Base-by-base conservation (phyloP, 2,888 invertebrate genomes). In the Syrphus vitripennis region DNA sequence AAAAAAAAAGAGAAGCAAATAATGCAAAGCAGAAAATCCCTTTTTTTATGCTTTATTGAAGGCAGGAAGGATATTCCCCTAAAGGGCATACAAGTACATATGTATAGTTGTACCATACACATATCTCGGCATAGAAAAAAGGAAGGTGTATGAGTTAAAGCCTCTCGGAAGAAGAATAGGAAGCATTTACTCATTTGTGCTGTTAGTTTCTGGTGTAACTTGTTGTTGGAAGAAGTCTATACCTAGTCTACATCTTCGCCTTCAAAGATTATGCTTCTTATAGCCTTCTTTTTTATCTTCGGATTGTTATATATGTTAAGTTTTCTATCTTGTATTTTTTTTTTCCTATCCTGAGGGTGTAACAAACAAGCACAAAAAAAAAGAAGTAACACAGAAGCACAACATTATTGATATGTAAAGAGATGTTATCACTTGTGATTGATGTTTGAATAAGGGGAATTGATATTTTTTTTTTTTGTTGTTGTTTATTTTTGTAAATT, bases 341-440 rank as follows among this genome's bases (percentile, higher is more conserved):
- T 71, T 67, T 19, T 71, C n/a, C 12, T 69, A 70, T 63, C 86
- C 86, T 81, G 29, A 40, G 77, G 72, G 71, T 76, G 67, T 37
- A 67, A 77, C 29, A 55, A 45, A 24, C 42, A 42, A 61, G 14
- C 37, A 53, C 24, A 14, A 67, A 42, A 57, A 37, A 45, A 55
- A 45, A 26, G 55, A 57, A 67, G 42, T 67, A 67, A 77, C 61
- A 50, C 55, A 72, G 29, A 50, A 53, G 70, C 53, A 69, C 29
- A 65, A 65, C 77, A 86, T 86, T 86, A 81, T 86, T 81, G 86
- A 86, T 86, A 86, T 86, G 77, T 77, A 81, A 86, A 86, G 86
- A 81, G 86, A 86, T 86, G 81, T 86, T 86, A 86, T 86, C 86
- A 86, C 86, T 77, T 72, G 81, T 86, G 86, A 86, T 86, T 81